phyloP scores from a whole-genome alignment of 2,888 invertebrate genomes.

The Aelia acuminata region DNA sequence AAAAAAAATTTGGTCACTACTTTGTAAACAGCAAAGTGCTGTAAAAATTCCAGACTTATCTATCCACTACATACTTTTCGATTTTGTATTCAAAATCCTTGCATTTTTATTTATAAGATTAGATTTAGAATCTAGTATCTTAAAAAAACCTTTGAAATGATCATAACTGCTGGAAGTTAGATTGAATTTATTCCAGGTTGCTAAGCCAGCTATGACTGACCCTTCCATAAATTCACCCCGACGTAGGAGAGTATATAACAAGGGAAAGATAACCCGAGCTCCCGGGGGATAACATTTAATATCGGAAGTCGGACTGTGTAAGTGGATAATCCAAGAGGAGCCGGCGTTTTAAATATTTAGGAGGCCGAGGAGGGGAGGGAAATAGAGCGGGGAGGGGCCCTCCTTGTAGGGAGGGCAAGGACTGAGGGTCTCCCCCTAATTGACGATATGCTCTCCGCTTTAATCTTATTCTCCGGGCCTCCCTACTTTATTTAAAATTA shows the following conservation, averaged over 20 bases:
- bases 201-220: conserved; percentile 3
- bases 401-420: conserved; percentile 1
- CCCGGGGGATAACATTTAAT: conserved; percentile 47
- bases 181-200: background rate
- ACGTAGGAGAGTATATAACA: conserved; percentile 33
- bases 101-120: too few relatives aligned
- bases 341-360: conserved; percentile 40
- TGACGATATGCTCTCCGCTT: conserved; percentile 31
- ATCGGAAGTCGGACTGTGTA: conserved; percentile 34
- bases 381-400: conserved; percentile 31
- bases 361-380: conserved; percentile 20
- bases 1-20: too few relatives aligned
- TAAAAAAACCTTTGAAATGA: too few relatives aligned
- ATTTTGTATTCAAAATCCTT: too few relatives aligned
- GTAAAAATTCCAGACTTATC: too few relatives aligned
- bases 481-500: conserved; percentile 45
- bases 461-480: conserved; percentile 13
- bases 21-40: too few relatives aligned
- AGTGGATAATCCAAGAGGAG: conserved; percentile 47
- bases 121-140: too few relatives aligned
- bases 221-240: conserved; percentile 10
- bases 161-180: background rate
- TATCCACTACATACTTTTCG: too few relatives aligned
- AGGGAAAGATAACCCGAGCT: conserved; percentile 25
- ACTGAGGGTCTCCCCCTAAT: conserved; percentile 12